Evolutionary conservation across 53 echinoderm and acorn worm species (phyloP).

Genomic region (Echinarachnius parma): DNA sequence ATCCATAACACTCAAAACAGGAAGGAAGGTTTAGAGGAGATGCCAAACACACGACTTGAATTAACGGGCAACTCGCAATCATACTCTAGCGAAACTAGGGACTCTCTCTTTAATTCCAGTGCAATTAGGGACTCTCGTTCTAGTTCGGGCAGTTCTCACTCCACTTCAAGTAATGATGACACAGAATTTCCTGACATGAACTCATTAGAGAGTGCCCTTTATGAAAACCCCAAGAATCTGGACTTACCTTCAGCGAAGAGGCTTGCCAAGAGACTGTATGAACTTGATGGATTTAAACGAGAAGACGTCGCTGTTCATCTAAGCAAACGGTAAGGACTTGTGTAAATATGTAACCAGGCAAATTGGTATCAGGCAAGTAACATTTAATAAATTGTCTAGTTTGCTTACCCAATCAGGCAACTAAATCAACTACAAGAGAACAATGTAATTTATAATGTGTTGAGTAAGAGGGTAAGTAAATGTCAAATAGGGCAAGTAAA

Average conservation of each 20-base stretch:
- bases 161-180: slow-evolving; percentile 62
- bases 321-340: slow-evolving; percentile 93
- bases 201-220: slow-evolving; percentile 67
- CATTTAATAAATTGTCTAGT: no score
- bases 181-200: slow-evolving; percentile 69
- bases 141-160: neutral
- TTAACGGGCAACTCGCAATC: no score
- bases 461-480: no score
- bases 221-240: slow-evolving; percentile 71
- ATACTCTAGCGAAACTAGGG: slow-evolving; percentile 11
- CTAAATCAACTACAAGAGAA: no score
- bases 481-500: no score
- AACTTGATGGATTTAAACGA: slow-evolving; percentile 88
- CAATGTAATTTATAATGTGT: no score
- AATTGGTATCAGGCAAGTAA: no score
- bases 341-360: no score
- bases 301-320: slow-evolving; percentile 90
- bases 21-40: no score
- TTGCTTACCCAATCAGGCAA: no score
- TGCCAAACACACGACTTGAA: no score
- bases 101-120: neutral
- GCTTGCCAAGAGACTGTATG: slow-evolving; percentile 84
- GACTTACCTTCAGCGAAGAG: slow-evolving; percentile 89
- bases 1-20: no score
- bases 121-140: slow-evolving; percentile 17